These are phyloP conservation scores for Equus przewalskii DNA, from an alignment of 2,113 vertebrate genomes.

Conservation along the genomic window DNA sequence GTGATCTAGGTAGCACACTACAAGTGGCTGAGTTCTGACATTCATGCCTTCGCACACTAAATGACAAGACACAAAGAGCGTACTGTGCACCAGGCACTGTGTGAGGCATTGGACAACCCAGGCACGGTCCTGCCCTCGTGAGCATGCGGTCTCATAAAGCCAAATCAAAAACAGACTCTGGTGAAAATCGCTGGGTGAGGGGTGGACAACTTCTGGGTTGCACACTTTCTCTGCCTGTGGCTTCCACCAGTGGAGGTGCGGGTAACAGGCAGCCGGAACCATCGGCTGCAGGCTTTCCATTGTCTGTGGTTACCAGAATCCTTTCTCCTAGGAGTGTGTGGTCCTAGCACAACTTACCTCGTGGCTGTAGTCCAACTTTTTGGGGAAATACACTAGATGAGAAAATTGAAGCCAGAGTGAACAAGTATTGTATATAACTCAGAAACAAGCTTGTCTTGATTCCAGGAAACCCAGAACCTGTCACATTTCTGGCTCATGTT, in stretches of 20 bases:
- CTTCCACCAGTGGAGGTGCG: accelerated
- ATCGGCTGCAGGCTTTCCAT: accelerated
- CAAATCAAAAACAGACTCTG: too few relatives aligned
- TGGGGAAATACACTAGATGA: accelerated
- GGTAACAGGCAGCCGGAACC: accelerated
- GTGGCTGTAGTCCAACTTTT: neutral
- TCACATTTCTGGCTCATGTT: accelerated
- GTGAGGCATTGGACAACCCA: neutral
- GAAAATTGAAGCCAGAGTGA: too few relatives aligned
- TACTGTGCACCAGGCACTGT: accelerated
- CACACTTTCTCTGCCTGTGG: too few relatives aligned
- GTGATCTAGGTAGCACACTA: accelerated
- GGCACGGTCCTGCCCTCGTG: neutral
- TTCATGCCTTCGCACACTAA: neutral
- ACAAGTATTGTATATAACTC: neutral
- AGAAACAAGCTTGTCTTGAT: neutral
- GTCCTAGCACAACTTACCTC: neutral
- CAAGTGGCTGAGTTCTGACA: too few relatives aligned
- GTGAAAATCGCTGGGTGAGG: accelerated
- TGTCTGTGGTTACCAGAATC: neutral
- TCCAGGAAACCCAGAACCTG: neutral
- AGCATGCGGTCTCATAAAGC: accelerated
- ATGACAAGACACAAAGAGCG: too few relatives aligned
- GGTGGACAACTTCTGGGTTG: neutral
- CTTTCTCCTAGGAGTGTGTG: neutral